Percentiles rank a stretch among this genome's conserved stretches.
Evolutionary conservation across 1,140 invertebrate genomes (phyloP).

Genomic region (Trachymyrmex septentrionalis): DNA sequence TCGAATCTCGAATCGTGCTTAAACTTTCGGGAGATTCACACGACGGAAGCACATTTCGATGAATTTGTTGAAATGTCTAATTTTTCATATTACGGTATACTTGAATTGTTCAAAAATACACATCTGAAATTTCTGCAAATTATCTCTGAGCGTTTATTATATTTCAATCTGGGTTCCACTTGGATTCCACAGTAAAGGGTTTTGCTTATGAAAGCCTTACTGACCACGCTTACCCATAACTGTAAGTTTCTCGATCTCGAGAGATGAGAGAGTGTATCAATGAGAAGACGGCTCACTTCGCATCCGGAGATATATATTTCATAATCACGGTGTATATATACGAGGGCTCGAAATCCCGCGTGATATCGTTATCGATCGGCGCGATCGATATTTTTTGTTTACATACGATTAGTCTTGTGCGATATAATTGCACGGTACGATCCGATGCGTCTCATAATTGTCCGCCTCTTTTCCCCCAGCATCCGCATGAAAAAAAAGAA

Average conservation of each 20-base stretch:
- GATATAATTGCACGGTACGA: conserved; percentile 60
- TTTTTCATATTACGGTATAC: neutral
- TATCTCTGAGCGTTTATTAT: neutral
- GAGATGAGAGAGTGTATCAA: conserved; percentile 11
- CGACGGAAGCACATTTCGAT: neutral
- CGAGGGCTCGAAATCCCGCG: neutral
- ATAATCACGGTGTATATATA: conserved; percentile 55
- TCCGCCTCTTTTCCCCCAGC: conserved; percentile 38
- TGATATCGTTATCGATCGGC: conserved; percentile 52
- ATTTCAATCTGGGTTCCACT: conserved; percentile 14
- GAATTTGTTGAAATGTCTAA: neutral
- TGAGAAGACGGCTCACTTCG: conserved; percentile 41
- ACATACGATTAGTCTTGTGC: conserved; percentile 61
- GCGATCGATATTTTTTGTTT: conserved; percentile 68
- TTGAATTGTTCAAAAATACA: neutral
- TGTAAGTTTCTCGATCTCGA: neutral
- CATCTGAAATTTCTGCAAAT: conserved; percentile 9
- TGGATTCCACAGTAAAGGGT: neutral
- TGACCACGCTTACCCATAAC: neutral
- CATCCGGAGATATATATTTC: conserved; percentile 32
- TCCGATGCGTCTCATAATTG: conserved; percentile 46
- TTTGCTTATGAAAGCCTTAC: neutral
- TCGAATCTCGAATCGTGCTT: neutral
- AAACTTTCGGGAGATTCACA: neutral
- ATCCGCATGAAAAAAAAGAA: neutral